Percentiles rank a stretch among this genome's conserved stretches.
Conservation (phyloP, 2,888 invertebrate genomes). For the Leptinotarsa peninsularis region DNA sequence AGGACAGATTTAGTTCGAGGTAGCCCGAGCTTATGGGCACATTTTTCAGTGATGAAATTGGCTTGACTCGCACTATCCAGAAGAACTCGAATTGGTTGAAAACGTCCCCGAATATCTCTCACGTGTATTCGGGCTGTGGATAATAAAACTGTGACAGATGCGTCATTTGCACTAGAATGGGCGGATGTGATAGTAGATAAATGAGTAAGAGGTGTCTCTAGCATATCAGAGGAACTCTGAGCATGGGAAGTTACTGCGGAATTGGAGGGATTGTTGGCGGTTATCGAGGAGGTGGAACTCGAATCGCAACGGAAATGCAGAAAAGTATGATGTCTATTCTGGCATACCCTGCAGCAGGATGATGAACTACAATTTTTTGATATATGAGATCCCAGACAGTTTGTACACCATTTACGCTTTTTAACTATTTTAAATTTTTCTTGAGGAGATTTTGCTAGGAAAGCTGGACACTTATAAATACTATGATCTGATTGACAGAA, state of each 20-base stretch:
- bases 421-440: not conserved
- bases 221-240: too few species aligned
- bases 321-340: not conserved
- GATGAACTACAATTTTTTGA: not conserved
- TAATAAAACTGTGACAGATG: not conserved
- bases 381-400: not conserved
- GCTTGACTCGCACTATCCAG: not conserved
- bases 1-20: too few species aligned
- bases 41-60: too few species aligned
- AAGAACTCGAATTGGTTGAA: not conserved
- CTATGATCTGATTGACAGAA: not conserved
- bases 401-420: not conserved
- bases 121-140: not conserved
- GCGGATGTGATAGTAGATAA: not conserved
- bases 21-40: too few species aligned
- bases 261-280: not conserved
- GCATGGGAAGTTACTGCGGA: not conserved
- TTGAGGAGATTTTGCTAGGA: not conserved
- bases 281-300: not conserved
- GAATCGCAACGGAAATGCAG: not conserved
- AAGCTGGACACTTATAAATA: not conserved
- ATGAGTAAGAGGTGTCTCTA: too few species aligned
- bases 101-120: not conserved
- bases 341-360: not conserved
- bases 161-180: not conserved